Evolutionary conservation across 2,113 vertebrate species (phyloP).

Genomic region (Pteropus alecto): DNA sequence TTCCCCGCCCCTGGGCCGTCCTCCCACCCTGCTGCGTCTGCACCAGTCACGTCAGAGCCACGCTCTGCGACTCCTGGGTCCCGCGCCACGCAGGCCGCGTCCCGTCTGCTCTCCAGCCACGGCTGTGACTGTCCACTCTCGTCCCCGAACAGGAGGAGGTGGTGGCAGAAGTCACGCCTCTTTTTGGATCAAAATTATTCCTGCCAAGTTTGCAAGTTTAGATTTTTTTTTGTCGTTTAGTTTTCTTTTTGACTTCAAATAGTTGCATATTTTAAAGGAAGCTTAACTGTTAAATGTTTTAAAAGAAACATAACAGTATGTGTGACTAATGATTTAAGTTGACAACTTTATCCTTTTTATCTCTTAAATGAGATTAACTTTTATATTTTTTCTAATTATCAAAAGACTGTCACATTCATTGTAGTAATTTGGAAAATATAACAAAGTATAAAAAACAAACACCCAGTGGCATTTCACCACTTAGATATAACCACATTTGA

Average conservation of each 20-base stretch:
- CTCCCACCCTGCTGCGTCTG: too few relatives aligned
- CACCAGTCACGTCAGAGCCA: too few relatives aligned
- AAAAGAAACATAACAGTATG: fast-evolving
- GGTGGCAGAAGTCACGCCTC: neutral
- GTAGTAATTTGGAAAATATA: neutral
- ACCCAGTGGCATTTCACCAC: neutral
- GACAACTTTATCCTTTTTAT: fast-evolving
- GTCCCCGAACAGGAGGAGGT: neutral
- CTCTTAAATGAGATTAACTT: neutral
- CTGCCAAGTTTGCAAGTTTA: neutral
- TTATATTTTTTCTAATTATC: neutral
- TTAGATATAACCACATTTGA: too few relatives aligned
- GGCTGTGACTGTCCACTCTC: neutral
- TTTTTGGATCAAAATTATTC: neutral
- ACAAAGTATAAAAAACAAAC: neutral
- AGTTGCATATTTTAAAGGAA: neutral
- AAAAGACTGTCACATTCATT: neutral
- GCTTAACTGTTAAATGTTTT: neutral
- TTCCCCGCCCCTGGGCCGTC: too few relatives aligned
- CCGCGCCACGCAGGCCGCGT: neutral
- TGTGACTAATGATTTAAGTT: fast-evolving
- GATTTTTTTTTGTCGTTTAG: too few relatives aligned
- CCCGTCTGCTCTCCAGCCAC: too few relatives aligned
- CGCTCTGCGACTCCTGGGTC: neutral
- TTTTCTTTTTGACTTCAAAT: neutral